Evolutionary conservation across 2,113 vertebrate species (phyloP).

Genomic region (Todiramphus chloris): DNA sequence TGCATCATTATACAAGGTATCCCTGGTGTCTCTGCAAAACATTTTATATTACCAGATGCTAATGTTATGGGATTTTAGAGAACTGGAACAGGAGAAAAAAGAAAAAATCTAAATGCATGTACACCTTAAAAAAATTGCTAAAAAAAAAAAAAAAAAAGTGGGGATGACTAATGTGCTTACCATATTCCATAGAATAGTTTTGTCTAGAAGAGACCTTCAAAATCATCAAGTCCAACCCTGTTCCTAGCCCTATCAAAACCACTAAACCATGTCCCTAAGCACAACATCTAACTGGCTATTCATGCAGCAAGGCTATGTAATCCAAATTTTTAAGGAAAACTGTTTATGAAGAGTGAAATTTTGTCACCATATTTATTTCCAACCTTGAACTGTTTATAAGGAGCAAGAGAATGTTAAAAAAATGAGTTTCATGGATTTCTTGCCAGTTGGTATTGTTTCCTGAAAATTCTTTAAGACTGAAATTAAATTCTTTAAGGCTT

Average conservation of each 20-base stretch:
- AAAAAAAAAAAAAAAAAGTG: neutral
- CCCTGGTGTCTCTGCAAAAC: neutral
- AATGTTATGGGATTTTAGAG: neutral
- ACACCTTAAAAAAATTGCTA: neutral
- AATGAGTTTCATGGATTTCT: neutral
- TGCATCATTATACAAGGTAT: neutral
- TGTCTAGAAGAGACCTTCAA: too few relatives aligned
- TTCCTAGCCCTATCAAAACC: too few relatives aligned
- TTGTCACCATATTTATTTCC: neutral
- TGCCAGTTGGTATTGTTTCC: neutral
- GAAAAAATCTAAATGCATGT: neutral
- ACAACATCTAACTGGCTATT: neutral
- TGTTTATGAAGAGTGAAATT: neutral
- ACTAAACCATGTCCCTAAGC: too few relatives aligned
- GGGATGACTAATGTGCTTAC: neutral
- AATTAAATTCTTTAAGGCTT: neutral
- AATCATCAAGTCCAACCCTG: too few relatives aligned
- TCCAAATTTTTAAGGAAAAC: neutral
- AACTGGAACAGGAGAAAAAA: neutral
- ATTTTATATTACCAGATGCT: neutral
- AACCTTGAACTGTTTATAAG: neutral
- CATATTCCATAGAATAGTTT: neutral
- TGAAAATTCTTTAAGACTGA: neutral
- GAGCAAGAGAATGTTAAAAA: neutral
- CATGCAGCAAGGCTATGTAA: neutral